Evolutionary conservation across 2,113 vertebrate genomes (phyloP).

Genomic region (Danio rerio): GRCz12tu NC_133177.1:27484001-27484500

Average conservation of each 20-base stretch:
- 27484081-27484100: too few relatives aligned
- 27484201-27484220: slow-evolving; percentile 88
- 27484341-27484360: slow-evolving; percentile 89
- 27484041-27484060: too few relatives aligned
- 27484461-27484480: slow-evolving; percentile 90
- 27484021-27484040: too few relatives aligned
- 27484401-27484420: slow-evolving; percentile 83
- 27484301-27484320: slow-evolving; percentile 93
- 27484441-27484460: slow-evolving; percentile 95
- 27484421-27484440: slow-evolving; percentile 86
- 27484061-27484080: too few relatives aligned
- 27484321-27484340: slow-evolving; percentile 91
- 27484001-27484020: too few relatives aligned
- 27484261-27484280: slow-evolving; percentile 91
- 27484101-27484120: too few relatives aligned
- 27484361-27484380: slow-evolving; percentile 86
- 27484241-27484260: slow-evolving; percentile 87
- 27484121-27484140: too few relatives aligned
- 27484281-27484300: slow-evolving; percentile 92
- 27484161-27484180: background rate
- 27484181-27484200: slow-evolving; percentile 1
- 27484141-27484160: too few relatives aligned
- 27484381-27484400: slow-evolving; percentile 73
- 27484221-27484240: slow-evolving; percentile 88
- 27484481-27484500: slow-evolving; percentile 92